Base-by-base conservation (phyloP, 2,113 vertebrate genomes). In the Carollia perspicillata region DNA sequence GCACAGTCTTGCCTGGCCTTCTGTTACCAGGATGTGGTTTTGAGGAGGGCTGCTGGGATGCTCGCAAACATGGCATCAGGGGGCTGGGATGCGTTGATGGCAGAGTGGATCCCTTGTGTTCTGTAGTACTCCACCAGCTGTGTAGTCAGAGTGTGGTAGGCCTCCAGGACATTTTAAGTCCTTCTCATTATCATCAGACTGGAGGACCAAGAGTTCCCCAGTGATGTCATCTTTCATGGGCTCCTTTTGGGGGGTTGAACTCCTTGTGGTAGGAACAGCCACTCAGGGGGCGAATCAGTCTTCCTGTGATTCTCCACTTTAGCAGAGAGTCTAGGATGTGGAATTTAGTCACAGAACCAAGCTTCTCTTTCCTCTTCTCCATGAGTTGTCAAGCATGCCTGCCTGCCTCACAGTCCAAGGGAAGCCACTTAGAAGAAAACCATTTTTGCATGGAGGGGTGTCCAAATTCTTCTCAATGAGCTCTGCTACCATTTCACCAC, bases 251-350 rank as follows among this genome's bases (percentile, higher is more conserved):
- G 81, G 99, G 99, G 98, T 99, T 99, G 98, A 99, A 99, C 97
- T 99, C 99, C 97, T 99, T 99, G 0, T 99, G 99, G 93, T 99
- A 99, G 3, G 99, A 99, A 95, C 99, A 99, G 83, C 99, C 99
- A 40, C 99, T 99, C 5, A 98, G 97, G 49, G 99, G 99, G 97
- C 99, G 99, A 97, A 99, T 99, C 93, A 99, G 98, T 96, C n/a
- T 99, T 97, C 99, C 99, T 87, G 99, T 99, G 98, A 99, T 99
- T 95, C 99, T 99, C 93, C 99, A 99, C 65, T 99, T 99, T 63
- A 99, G 98, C 97, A 99, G 96, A 99, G 95, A 99, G 95, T 99
- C 99, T 0, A 99, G 99, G 12, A 99, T 99, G 26, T 98, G 97
- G 93, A 99, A 99, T 97, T 99, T 99, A 4, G 99, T 97, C 83